Percentiles rank a stretch among this genome's conserved stretches.
These are phyloP conservation scores for Rissa tridactyla DNA, from an alignment of 2,113 vertebrate genomes.

Conservation along the genomic window DNA sequence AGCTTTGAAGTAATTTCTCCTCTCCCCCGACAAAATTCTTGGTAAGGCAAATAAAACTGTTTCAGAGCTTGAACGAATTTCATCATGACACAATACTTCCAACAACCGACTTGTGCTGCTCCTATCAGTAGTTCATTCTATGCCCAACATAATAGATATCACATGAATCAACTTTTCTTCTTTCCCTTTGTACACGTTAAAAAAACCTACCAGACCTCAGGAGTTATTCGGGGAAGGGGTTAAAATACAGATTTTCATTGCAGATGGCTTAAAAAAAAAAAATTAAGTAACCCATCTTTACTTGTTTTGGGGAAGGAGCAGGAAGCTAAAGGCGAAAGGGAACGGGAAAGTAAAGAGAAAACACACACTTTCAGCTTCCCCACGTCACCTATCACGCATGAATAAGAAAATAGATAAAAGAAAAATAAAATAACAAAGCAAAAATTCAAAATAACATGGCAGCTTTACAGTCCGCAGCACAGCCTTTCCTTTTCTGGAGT, in stretches of 20 bases:
- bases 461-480: background rate
- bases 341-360: background rate
- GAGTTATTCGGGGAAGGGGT: background rate
- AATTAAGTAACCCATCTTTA: background rate
- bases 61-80: background rate
- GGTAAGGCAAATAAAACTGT: background rate
- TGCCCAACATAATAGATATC: background rate
- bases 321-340: background rate
- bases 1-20: background rate
- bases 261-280: background rate
- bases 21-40: background rate
- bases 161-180: background rate
- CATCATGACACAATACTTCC: background rate
- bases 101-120: background rate
- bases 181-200: background rate
- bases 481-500: background rate
- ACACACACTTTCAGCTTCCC: background rate
- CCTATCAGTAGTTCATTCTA: accelerated
- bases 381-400: background rate
- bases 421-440: background rate
- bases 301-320: background rate
- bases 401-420: background rate
- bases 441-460: background rate
- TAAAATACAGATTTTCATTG: background rate
- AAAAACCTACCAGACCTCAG: background rate